Conservation (phyloP, 2,888 invertebrate species). For the Kuschelorhynchus macadamiae region DNA sequence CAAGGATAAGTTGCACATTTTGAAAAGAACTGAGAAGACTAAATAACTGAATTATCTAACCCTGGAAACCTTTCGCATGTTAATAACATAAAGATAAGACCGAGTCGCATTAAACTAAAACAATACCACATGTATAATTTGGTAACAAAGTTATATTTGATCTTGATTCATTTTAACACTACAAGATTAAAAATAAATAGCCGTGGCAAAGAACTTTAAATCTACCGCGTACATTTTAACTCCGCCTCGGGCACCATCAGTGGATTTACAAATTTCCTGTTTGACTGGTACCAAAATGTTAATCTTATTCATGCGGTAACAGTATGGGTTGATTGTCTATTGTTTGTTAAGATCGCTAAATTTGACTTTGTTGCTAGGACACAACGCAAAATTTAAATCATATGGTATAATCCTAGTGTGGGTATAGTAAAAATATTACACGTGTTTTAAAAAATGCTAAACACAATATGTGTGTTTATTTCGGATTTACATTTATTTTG, state of each 20-base stretch:
- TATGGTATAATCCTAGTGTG: too few relatives aligned
- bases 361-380: conserved; percentile 16
- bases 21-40: too few relatives aligned
- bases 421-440: too few relatives aligned
- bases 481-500: too few relatives aligned
- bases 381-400: conserved; percentile 2
- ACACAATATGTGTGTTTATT: too few relatives aligned
- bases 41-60: too few relatives aligned
- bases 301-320: conserved; percentile 28
- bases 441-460: too few relatives aligned
- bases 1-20: too few relatives aligned
- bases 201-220: conserved; percentile 31
- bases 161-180: conserved; percentile 12
- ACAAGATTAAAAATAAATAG: conserved; percentile 10
- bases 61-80: too few relatives aligned
- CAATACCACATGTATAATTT: conserved; percentile 2
- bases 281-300: conserved; percentile 32
- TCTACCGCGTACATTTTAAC: conserved; percentile 15
- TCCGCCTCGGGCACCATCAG: conserved; percentile 7
- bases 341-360: conserved; percentile 24
- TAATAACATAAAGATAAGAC: too few relatives aligned
- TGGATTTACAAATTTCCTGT: conserved; percentile 31
- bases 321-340: conserved; percentile 23
- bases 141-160: conserved; percentile 12
- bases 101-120: too few relatives aligned